Evolutionary conservation across 2,113 vertebrate genomes (phyloP).

Genomic region (Podarcis cretensis): DNA sequence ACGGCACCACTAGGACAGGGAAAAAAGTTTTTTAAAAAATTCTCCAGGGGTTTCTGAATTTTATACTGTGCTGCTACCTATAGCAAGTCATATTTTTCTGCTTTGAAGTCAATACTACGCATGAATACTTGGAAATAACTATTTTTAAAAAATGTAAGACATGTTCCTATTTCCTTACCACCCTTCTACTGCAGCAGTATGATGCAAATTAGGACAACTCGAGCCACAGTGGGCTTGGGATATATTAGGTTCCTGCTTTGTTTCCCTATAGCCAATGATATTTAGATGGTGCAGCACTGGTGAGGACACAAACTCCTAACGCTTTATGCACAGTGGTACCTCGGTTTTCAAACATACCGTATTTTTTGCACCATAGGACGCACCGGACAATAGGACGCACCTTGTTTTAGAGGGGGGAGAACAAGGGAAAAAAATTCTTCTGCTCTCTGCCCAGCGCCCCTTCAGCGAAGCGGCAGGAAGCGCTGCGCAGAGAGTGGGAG

Average conservation of each 20-base stretch:
- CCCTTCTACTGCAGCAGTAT: background rate
- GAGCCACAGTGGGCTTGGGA: background rate
- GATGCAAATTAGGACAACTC: background rate
- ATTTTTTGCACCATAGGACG: too few relatives aligned
- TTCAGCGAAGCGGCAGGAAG: too few relatives aligned
- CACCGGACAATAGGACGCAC: too few relatives aligned
- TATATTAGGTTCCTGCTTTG: background rate
- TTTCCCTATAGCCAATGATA: background rate
- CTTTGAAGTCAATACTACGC: background rate
- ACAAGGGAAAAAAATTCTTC: too few relatives aligned
- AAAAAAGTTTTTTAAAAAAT: background rate
- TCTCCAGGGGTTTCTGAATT: too few relatives aligned
- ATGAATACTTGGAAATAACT: background rate
- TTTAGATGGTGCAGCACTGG: background rate
- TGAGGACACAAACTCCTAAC: background rate
- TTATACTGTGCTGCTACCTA: background rate
- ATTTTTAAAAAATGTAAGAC: background rate
- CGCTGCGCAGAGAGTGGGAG: too few relatives aligned
- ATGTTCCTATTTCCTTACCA: background rate
- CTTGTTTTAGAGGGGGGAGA: too few relatives aligned
- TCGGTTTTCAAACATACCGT: too few relatives aligned
- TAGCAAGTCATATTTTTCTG: rapidly evolving
- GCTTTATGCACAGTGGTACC: background rate
- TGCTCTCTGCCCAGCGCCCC: too few relatives aligned
- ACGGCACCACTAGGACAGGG: slow-evolving; percentile 85